Percentiles rank a stretch among this genome's conserved stretches.
These are phyloP conservation scores for Pseudoatta argentina DNA, from an alignment of 1,140 invertebrate species.

Conservation along the genomic window DNA sequence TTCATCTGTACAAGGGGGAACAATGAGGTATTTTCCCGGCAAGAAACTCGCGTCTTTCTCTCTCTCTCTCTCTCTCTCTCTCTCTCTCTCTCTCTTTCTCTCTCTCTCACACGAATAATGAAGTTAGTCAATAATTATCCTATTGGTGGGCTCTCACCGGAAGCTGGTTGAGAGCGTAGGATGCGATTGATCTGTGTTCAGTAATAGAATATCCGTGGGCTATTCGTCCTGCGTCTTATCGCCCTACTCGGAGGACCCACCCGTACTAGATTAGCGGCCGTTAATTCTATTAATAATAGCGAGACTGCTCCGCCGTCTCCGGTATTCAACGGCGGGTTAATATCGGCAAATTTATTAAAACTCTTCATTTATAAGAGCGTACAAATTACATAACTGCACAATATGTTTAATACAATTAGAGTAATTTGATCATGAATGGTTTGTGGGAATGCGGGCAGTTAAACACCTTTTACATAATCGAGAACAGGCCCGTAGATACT, in stretches of 20 bases:
- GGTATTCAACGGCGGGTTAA: slow-evolving; percentile 66
- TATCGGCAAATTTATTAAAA: slow-evolving; percentile 68
- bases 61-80: neutral
- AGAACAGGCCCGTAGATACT: neutral
- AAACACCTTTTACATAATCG: slow-evolving; percentile 33
- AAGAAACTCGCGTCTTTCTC: slow-evolving; percentile 6
- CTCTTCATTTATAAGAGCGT: slow-evolving; percentile 27
- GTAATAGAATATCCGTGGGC: slow-evolving; percentile 48
- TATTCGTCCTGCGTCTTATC: slow-evolving; percentile 73
- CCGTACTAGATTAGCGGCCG: slow-evolving; percentile 76
- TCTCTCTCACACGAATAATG: neutral
- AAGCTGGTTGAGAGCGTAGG: neutral
- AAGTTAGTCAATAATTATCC: slow-evolving; percentile 28
- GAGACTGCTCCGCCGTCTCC: slow-evolving; percentile 63
- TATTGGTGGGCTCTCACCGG: neutral
- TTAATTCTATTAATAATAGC: slow-evolving; percentile 83
- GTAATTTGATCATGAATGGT: slow-evolving; percentile 25
- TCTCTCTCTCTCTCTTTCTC: neutral
- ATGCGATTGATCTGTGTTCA: slow-evolving; percentile 43
- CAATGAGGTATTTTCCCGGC: neutral
- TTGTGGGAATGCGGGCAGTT: neutral
- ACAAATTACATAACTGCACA: slow-evolving; percentile 30
- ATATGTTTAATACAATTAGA: neutral
- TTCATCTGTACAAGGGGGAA: slow-evolving; percentile 1
- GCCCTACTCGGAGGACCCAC: slow-evolving; percentile 47